phyloP scores from a whole-genome alignment of 2,888 invertebrate genomes.

The Cinara cedri region DNA sequence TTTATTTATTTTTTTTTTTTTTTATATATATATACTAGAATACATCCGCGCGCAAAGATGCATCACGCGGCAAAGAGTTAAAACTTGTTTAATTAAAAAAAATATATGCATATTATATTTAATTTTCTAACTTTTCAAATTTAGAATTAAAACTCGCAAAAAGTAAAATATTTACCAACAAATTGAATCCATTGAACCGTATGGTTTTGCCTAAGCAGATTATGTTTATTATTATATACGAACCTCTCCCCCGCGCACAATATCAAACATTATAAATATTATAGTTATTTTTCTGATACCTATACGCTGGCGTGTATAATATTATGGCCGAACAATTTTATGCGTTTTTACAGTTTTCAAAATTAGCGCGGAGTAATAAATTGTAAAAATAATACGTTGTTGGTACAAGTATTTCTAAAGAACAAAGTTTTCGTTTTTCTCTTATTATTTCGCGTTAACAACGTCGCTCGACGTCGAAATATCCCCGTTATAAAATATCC shows the following conservation, averaged over 20 bases:
- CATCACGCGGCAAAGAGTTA: not conserved
- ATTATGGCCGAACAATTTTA: too few species aligned
- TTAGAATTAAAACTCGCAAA: conserved; percentile 5
- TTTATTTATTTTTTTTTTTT: too few species aligned
- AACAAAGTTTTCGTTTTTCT: too few species aligned
- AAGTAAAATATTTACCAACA: conserved; percentile 2
- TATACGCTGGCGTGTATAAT: too few species aligned
- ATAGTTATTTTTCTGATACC: not conserved
- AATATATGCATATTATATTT: not conserved
- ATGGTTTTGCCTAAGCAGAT: not conserved
- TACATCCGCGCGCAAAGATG: not conserved
- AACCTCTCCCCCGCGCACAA: not conserved
- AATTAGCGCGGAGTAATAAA: too few species aligned
- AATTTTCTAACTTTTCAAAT: conserved; percentile 17
- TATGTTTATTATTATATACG: not conserved
- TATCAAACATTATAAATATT: conserved; percentile 14
- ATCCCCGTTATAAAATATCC: too few species aligned
- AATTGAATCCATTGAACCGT: conserved; percentile 17
- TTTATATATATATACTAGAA: too few species aligned
- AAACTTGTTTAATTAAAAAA: conserved; percentile 21
- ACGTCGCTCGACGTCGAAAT: too few species aligned
- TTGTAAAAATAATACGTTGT: too few species aligned
- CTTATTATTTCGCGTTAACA: too few species aligned
- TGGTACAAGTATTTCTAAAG: too few species aligned
- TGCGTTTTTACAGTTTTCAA: too few species aligned